Conservation (phyloP, 1,140 invertebrate genomes). For the Daktulosphaira vitifoliae region DNA sequence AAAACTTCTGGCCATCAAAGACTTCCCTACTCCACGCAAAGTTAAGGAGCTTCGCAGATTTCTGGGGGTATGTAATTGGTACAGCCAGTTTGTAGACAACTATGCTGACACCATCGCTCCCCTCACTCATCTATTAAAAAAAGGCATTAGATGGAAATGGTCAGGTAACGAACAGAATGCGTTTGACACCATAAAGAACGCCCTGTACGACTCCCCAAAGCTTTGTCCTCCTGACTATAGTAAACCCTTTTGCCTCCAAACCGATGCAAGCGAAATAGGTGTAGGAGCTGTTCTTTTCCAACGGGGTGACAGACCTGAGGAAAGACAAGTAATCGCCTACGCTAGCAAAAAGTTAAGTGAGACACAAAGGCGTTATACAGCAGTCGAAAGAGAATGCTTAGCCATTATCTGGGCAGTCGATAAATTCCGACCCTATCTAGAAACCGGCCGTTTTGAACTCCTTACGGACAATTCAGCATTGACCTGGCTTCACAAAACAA, state of each 20-base stretch:
- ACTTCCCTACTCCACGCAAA: constrained; percentile 41
- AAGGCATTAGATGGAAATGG: neutral
- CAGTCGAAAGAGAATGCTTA: too few species aligned
- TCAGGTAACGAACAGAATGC: neutral
- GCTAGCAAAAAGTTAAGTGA: too few species aligned
- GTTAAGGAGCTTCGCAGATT: constrained; percentile 41
- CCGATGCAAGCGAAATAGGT: neutral
- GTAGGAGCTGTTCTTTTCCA: too few species aligned
- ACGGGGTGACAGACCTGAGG: too few species aligned
- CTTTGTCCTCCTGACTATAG: neutral
- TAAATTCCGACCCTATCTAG: neutral
- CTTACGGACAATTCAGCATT: neutral
- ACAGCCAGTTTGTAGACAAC: neutral
- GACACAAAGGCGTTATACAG: too few species aligned
- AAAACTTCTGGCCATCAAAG: constrained; percentile 41
- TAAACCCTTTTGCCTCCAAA: neutral
- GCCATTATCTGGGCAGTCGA: too few species aligned
- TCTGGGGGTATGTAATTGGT: constrained; percentile 37
- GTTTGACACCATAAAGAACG: neutral
- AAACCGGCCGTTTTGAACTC: neutral
- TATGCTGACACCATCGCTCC: neutral
- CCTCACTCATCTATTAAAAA: neutral
- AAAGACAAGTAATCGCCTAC: too few species aligned
- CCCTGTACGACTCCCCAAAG: neutral
- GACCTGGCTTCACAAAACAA: neutral